Base-by-base conservation (phyloP, 2,113 vertebrate species). In the Chloroceryle aenea region DNA sequence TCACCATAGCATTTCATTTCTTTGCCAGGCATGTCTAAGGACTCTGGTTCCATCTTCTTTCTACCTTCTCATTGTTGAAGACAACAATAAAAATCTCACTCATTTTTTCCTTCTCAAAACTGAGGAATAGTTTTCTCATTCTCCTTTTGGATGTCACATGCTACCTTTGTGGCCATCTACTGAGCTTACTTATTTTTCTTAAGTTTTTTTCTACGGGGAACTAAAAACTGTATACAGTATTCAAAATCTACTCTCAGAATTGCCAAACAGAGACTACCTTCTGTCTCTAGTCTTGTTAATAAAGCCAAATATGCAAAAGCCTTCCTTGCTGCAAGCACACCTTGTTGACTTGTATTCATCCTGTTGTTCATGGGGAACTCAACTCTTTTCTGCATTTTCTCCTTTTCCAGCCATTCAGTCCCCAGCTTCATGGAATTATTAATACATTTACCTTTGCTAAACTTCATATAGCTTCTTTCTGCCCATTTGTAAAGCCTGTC, bases 1-100 rank as follows among this genome's bases (percentile, higher is more conserved):
- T 42, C 4, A 8, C 6, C 3, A 5, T 79, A 62, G 23, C 0
- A 5, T 45, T 74, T 89, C 0, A 27, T 75, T 79, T 43, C 4
- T 52, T 62, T 63, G 5, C 32, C 25, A 13, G 13, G 4, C 22
- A 48, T 30, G 26, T 62, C 6, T 48, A 36, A 38, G 32, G 62
- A 23, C 4, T 80, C 34, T 62, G 6, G 10, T 69, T 87, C 14
- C 15, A 9, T 56, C 55, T 55, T 84, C 48, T 69, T 81, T 58
- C 9, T 67, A 38, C 23, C 26, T 12, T 47, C 6, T 4, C 45
- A 32, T 12, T 66, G 5, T 12, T 79, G 18, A 74, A 91, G 32
- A 30, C 3, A 22, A 29, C 21, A 17, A 13, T 30, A 36, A 74
- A 53, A 83, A 50, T 13, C 5, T 50, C 12, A 17, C 2, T 63